Conservation (phyloP, 2,113 vertebrate species). For the Jacana jacana region DNA sequence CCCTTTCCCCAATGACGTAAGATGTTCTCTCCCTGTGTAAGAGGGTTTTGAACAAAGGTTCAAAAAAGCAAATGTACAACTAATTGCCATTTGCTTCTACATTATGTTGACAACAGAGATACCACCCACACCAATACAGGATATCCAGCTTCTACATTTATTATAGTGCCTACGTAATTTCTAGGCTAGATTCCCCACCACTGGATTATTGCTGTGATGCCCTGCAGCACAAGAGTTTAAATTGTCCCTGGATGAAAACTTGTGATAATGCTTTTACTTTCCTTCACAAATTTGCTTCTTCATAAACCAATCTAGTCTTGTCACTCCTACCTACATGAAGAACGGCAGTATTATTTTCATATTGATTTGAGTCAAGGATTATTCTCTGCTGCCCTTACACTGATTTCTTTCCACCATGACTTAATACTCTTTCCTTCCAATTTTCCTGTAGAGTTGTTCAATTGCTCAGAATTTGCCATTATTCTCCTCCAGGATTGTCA, state of each 20-base stretch:
- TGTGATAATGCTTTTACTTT: not conserved
- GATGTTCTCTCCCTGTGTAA: not conserved
- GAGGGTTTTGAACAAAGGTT: not conserved
- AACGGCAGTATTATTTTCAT: not conserved
- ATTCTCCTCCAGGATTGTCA: not conserved
- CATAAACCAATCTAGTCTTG: not conserved
- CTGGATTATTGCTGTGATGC: not conserved
- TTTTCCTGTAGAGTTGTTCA: not conserved
- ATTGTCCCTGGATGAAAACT: not conserved
- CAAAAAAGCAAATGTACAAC: not conserved
- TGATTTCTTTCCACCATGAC: not conserved
- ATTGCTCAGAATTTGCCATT: not conserved
- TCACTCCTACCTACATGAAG: not conserved
- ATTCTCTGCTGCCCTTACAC: not conserved
- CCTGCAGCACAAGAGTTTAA: not conserved
- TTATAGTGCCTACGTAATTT: not conserved
- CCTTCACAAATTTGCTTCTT: not conserved
- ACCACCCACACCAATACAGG: not conserved
- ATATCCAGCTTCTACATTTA: not conserved
- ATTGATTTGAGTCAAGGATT: not conserved
- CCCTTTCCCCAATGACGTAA: accelerated
- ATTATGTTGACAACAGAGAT: not conserved
- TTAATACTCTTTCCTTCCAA: not conserved
- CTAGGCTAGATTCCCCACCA: not conserved
- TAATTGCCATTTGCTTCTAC: not conserved